These are phyloP conservation scores for Chrysochloris asiatica DNA, from an alignment of 2,113 vertebrate species.

Conservation along the genomic window DNA sequence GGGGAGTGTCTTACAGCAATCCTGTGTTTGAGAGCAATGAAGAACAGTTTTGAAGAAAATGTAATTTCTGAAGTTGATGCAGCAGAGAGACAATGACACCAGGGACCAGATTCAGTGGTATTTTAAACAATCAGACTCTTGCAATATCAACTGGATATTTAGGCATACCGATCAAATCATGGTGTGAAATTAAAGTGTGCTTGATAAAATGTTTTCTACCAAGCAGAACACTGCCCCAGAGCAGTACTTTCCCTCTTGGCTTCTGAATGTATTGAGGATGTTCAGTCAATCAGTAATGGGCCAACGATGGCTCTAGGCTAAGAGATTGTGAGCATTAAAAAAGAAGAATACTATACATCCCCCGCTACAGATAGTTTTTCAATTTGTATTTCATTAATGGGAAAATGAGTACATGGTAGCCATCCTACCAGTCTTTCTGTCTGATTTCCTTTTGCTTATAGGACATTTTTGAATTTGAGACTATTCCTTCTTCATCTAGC, in stretches of 20 bases:
- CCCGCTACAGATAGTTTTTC: background rate
- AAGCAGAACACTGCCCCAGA: background rate
- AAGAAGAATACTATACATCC: background rate
- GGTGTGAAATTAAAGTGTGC: slow-evolving; percentile 46
- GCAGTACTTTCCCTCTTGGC: background rate
- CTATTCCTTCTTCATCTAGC: background rate
- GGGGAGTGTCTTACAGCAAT: slow-evolving; percentile 80
- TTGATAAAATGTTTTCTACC: slow-evolving; percentile 31
- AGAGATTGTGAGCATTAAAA: background rate
- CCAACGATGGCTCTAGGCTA: background rate
- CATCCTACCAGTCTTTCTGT: background rate
- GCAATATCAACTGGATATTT: background rate
- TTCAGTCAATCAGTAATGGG: background rate
- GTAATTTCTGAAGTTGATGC: background rate
- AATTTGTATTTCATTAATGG: background rate
- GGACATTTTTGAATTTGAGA: background rate
- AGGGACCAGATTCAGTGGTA: background rate
- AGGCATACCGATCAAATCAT: background rate
- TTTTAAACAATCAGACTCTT: background rate
- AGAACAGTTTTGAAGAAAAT: slow-evolving; percentile 68
- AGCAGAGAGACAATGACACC: background rate
- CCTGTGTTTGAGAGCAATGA: slow-evolving; percentile 84
- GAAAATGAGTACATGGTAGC: background rate
- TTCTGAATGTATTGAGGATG: background rate
- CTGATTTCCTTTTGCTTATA: background rate